A percentile compares a stretch with the other conserved stretches of the same genome.
Conservation (phyloP, 2,113 vertebrate species). For the Caloenas nicobarica region DNA sequence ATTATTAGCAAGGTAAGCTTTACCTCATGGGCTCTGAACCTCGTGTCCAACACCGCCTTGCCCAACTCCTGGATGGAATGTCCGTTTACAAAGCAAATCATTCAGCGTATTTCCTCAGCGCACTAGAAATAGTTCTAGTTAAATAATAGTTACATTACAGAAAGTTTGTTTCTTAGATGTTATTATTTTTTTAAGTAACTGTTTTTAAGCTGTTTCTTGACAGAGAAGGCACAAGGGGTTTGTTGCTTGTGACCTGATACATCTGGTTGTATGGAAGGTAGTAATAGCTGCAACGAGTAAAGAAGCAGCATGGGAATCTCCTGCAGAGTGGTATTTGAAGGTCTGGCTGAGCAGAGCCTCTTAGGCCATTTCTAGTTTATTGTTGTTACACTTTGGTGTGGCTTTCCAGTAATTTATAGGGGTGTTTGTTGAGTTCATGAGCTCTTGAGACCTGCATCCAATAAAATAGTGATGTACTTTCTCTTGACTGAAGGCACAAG, state of each 20-base stretch:
- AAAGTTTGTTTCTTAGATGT: neutral
- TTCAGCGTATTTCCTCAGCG: neutral
- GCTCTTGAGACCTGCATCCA: conserved; percentile 72
- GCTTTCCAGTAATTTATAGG: conserved; percentile 73
- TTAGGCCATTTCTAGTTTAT: conserved; percentile 72
- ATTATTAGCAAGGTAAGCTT: conserved; percentile 5
- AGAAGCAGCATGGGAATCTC: neutral
- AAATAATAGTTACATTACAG: neutral
- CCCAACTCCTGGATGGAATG: neutral
- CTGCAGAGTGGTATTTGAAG: neutral
- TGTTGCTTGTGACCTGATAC: neutral
- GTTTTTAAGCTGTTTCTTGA: neutral
- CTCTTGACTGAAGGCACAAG: conserved; percentile 72
- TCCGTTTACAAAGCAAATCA: neutral
- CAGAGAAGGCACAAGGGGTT: neutral
- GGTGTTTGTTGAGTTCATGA: conserved; percentile 74
- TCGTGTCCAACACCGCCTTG: neutral
- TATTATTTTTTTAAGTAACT: neutral
- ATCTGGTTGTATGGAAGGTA: neutral
- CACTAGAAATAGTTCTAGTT: neutral
- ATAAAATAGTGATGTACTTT: conserved; percentile 77
- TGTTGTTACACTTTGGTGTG: conserved; percentile 66
- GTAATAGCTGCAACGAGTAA: neutral
- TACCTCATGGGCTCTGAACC: neutral
- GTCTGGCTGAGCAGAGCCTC: conserved; percentile 39